A percentile compares a stretch with the other conserved stretches of the same genome.
These are phyloP conservation scores for Rhinogobio ventralis DNA, from an alignment of 2,797 vertebrate species.

Conservation along the genomic window DNA sequence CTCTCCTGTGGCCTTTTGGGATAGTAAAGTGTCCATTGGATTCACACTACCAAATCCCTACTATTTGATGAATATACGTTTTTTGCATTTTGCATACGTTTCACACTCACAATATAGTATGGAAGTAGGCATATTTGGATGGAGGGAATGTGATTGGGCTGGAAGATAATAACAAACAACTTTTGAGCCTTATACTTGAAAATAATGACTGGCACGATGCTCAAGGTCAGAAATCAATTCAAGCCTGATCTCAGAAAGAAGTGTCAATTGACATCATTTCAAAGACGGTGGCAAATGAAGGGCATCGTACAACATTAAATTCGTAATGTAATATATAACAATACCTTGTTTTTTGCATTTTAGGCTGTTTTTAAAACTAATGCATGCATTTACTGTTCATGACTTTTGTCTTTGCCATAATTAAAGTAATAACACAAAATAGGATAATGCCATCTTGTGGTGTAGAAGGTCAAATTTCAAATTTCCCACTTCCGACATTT, in stretches of 20 bases:
- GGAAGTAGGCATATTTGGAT: too few species aligned
- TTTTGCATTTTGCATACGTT: too few species aligned
- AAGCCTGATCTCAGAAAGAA: not conserved
- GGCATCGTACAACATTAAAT: not conserved
- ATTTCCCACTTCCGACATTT: not conserved
- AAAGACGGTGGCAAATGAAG: not conserved
- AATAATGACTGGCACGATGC: not conserved
- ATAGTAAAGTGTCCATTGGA: not conserved
- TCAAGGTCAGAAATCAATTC: not conserved
- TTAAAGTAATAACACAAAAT: not conserved
- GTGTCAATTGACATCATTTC: not conserved
- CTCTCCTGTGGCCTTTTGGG: not conserved
- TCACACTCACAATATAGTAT: too few species aligned
- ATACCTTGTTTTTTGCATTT: not conserved
- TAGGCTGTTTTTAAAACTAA: not conserved
- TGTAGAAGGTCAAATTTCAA: not conserved
- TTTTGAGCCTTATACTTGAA: not conserved
- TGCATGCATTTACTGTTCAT: not conserved
- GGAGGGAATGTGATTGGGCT: not conserved
- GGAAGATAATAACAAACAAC: not conserved
- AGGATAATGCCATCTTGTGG: not conserved
- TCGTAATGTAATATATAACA: not conserved
- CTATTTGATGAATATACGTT: not conserved
- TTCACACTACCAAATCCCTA: not conserved
- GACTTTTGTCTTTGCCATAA: not conserved